These are phyloP conservation scores for Bucorvus abyssinicus DNA, from an alignment of 2,797 vertebrate genomes.

Conservation along the genomic window DNA sequence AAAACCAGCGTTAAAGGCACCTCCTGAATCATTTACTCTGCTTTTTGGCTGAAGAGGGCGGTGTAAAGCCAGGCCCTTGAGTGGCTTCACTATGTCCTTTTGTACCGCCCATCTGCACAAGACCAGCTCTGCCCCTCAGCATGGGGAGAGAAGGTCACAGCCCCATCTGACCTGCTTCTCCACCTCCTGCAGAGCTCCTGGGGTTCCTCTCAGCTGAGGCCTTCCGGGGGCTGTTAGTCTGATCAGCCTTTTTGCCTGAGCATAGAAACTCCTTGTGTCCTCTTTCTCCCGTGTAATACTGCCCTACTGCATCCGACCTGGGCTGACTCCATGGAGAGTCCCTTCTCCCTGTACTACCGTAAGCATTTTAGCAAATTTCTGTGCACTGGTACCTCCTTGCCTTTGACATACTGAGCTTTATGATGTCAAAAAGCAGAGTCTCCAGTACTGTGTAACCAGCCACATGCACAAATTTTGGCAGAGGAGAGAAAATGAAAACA, in stretches of 20 bases:
- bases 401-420: neutral
- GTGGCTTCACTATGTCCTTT: neutral
- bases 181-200: neutral
- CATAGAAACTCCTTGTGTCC: neutral
- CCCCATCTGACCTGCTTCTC: rapidly evolving
- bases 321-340: neutral
- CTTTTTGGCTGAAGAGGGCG: neutral
- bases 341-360: neutral
- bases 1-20: neutral
- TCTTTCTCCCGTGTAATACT: neutral
- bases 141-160: neutral
- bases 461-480: neutral
- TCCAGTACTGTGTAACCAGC: neutral
- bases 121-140: neutral
- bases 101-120: rapidly evolving
- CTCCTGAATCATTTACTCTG: neutral
- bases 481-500: neutral
- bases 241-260: neutral
- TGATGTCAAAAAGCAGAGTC: neutral
- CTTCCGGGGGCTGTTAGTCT: neutral
- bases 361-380: neutral
- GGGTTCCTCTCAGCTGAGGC: neutral
- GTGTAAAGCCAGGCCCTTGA: neutral
- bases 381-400: neutral
- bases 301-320: neutral